These are phyloP conservation scores for Trachelus iudaicus DNA, from an alignment of 2,888 invertebrate genomes.

Conservation along the genomic window DNA sequence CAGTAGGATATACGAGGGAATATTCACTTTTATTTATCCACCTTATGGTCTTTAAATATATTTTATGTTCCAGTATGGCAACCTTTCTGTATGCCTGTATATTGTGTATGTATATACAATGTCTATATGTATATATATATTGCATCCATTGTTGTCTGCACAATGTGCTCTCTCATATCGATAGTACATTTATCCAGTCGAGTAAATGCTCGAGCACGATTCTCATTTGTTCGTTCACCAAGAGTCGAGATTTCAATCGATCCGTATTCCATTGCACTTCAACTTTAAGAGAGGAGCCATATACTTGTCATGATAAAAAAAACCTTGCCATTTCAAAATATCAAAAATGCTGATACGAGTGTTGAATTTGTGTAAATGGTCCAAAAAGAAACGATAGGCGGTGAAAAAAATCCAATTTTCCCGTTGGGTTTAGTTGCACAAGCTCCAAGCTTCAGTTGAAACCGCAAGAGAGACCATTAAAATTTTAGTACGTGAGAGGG, in stretches of 20 bases:
- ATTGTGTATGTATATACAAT: neutral
- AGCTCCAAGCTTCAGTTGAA: neutral
- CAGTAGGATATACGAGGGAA: neutral
- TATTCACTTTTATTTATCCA: slow-evolving; percentile 21
- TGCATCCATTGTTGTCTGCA: slow-evolving; percentile 31
- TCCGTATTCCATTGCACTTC: neutral
- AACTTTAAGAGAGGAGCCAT: neutral
- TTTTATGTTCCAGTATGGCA: slow-evolving; percentile 18
- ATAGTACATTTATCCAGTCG: slow-evolving; percentile 24
- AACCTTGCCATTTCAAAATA: neutral
- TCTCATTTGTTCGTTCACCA: neutral
- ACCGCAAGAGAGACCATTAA: neutral
- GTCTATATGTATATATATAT: neutral
- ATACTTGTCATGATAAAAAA: neutral
- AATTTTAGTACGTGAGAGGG: neutral
- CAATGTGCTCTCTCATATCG: slow-evolving; percentile 28
- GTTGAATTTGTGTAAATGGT: neutral
- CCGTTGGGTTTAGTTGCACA: neutral
- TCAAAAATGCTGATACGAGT: neutral
- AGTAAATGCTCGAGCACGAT: slow-evolving; percentile 21
- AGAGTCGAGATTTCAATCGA: neutral
- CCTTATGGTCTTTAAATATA: slow-evolving; percentile 25
- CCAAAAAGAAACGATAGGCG: neutral
- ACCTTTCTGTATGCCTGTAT: slow-evolving; percentile 2
- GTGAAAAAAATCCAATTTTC: neutral